These are phyloP conservation scores for Aphidius ervi DNA, from an alignment of 1,140 invertebrate genomes.

Conservation along the genomic window DNA sequence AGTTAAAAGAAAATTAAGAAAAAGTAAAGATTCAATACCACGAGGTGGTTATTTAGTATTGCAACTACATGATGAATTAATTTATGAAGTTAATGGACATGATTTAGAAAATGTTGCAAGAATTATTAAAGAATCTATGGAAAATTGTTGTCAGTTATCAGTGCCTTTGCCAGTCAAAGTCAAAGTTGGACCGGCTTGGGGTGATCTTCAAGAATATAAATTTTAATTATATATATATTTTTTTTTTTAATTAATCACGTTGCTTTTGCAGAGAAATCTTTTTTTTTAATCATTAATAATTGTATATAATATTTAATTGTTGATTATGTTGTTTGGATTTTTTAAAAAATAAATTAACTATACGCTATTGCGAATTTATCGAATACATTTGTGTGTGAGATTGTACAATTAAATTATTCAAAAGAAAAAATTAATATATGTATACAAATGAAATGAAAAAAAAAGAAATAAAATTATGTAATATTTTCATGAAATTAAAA, in stretches of 20 bases:
- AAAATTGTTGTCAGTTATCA: constrained; percentile 59
- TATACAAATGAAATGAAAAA: too few species aligned
- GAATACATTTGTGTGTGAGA: too few species aligned
- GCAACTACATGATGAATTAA: constrained; percentile 94
- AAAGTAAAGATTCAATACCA: constrained; percentile 26
- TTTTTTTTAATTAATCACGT: constrained; percentile 14
- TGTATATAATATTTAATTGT: background rate
- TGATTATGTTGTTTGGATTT: background rate
- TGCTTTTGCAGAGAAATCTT: background rate
- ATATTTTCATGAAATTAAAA: too few species aligned
- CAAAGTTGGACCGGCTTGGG: constrained; percentile 79
- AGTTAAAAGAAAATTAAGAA: constrained; percentile 38
- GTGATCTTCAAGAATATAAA: constrained; percentile 55
- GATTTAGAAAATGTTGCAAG: constrained; percentile 60
- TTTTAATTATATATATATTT: background rate
- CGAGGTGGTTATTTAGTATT: constrained; percentile 68
- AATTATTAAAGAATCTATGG: constrained; percentile 77
- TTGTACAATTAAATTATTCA: too few species aligned
- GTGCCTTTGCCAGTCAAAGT: constrained; percentile 85
- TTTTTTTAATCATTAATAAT: constrained; percentile 14
- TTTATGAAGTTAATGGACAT: constrained; percentile 73
- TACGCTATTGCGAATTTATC: too few species aligned
- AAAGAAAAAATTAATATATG: too few species aligned
- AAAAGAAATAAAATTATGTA: too few species aligned
- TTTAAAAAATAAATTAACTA: too few species aligned